Base-by-base conservation (phyloP, 2,113 vertebrate species). In the Aegotheles bennettii region DNA sequence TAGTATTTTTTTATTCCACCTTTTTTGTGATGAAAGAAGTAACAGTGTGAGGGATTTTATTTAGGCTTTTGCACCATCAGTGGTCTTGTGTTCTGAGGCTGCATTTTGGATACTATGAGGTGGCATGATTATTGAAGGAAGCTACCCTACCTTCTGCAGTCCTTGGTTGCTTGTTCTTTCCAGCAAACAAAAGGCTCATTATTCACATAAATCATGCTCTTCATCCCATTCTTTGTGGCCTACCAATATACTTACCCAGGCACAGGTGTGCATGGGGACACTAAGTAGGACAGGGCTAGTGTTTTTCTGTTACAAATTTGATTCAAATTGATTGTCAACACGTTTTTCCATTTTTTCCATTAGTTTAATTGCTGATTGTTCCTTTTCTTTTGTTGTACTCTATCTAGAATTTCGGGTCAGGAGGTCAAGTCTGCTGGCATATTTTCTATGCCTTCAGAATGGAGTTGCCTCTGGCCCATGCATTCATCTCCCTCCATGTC, bases 291-390 rank as follows among this genome's bases (percentile, higher is more conserved):
- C 29, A 60, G 43, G 60, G 15, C 60, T 56, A 11, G 10, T 42
- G 42, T 57, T 84, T 78, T 87, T 28, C 35, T 71, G 33, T 75
- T 81, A 68, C 59, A 89, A 89, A 84, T 61, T 54, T 16, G 4
- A 81, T 91, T 87, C 81, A 74, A 80, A 70, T 89, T 61, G 73
- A 69, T 81, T 3, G 3, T 80, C 50, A 57, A 11, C 38, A 11
- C 68, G 53, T 50, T 64, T 93, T 89, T 40, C 57, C 42, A 3
- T 35, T 59, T 35, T 28, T 65, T 24, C 24, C 15, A 43, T 73
- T 82, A 82, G n/a, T 83, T 90, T 90, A 96, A 93, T 96, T 95
- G 48, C 53, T 74, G 45, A 79, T 90, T 88, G 67, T 87, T 85
- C 50, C 15, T 50, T 7, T 79, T 94, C 78, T 90, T 91, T 94